Base-by-base conservation (phyloP, 2,797 vertebrate genomes). In the Melanotaenia pygmaea region DNA sequence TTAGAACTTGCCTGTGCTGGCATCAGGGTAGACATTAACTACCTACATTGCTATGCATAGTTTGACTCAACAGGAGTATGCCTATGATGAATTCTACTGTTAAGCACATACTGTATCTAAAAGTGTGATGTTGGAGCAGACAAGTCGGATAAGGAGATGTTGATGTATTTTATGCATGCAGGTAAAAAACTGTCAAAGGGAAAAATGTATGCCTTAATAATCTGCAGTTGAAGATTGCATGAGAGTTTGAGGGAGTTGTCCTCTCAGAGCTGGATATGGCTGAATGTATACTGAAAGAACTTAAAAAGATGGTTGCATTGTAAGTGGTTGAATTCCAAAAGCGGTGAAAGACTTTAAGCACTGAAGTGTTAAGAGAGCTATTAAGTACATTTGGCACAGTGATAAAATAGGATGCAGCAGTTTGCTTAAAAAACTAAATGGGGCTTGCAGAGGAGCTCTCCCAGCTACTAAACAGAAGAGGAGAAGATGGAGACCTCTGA, bases 171-270 rank as follows among this genome's bases (percentile, higher is more conserved):
- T 66, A 84, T 88, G 84, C 83, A 89, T 87, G 90, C 69, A 68
- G 87, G 80, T 89, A 71, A 82, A 67, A 64, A 73, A 86, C 84
- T 86, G 76, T 80, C 80, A 87, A 92, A 91, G 82, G 89, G 81
- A 88, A 91, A 83, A 74, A 69, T 26, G 3, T 61, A 79, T 76
- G 80, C 88, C 86, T 90, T 87, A 80, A 83, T 66, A 70, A 84
- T 85, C 80, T 87, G 83, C 77, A 72, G 63, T 69, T 18, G 34
- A 76, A 68, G 76, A 75, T 86, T 77, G 65, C 79, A 74, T 78
- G 76, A 80, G 77, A 60, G 76, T 77, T 81, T 79, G 62, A 69
- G 78, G 79, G 59, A 79, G 76, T 59, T 3, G 13, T 82, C 76
- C 72, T 88, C 83, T 80, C 64, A 53, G 35, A 63, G 64, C 53